A percentile compares a stretch with the other conserved stretches of the same genome.
These are phyloP conservation scores for Platichthys stellatus DNA, from an alignment of 2,113 vertebrate species.

Conservation along the genomic window DNA sequence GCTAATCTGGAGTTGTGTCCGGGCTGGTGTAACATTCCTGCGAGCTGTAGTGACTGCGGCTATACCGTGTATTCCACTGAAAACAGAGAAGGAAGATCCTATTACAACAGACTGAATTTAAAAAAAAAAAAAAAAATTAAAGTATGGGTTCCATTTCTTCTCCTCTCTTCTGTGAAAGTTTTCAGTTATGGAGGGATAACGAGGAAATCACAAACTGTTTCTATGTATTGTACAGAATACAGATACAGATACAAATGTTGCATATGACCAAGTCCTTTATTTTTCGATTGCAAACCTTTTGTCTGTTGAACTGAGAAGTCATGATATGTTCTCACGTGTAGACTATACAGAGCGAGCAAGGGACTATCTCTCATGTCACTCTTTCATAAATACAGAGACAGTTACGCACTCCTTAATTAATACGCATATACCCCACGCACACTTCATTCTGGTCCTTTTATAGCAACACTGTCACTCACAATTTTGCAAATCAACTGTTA, in stretches of 20 bases:
- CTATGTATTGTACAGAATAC: conserved; percentile 84
- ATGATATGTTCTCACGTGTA: conserved; percentile 45
- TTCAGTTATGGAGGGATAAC: conserved; percentile 71
- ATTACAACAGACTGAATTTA: conserved; percentile 55
- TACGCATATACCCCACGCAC: conserved; percentile 72
- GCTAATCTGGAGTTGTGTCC: conserved; percentile 72
- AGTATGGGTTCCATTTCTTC: conserved; percentile 59
- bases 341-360: conserved; percentile 57
- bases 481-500: conserved; percentile 83
- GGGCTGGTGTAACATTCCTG: conserved; percentile 79
- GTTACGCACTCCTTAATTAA: conserved; percentile 63
- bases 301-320: conserved; percentile 68
- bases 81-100: conserved; percentile 70
- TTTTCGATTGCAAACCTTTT: conserved; percentile 65
- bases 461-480: conserved; percentile 79
- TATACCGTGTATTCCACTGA: conserved; percentile 72
- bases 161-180: conserved; percentile 71
- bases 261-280: conserved; percentile 77
- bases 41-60: conserved; percentile 74
- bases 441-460: conserved; percentile 86
- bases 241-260: conserved; percentile 76
- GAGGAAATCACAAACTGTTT: conserved; percentile 76
- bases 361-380: conserved; percentile 67
- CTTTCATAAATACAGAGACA: conserved; percentile 60
- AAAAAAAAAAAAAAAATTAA: conserved; percentile 25